Base-by-base conservation (phyloP, 2,113 vertebrate species). In the Austrofundulus limnaeus region DNA sequence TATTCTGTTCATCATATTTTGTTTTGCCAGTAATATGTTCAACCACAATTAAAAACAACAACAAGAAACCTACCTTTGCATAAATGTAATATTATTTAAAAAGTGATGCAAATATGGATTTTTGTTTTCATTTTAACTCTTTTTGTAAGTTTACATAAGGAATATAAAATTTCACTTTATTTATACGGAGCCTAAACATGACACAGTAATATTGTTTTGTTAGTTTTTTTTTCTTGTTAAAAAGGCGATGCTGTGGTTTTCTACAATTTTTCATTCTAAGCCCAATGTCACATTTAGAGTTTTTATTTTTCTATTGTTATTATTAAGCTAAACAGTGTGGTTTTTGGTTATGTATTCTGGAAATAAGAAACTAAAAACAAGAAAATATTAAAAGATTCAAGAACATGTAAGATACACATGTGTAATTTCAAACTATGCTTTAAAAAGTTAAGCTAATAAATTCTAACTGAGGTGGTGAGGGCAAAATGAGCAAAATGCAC, bases 401-500 rank as follows among this genome's bases (percentile, higher is more conserved):
- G n/a, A n/a, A n/a, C n/a, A n/a, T n/a, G n/a, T n/a, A n/a, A n/a
- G n/a, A n/a, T n/a, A n/a, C n/a, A n/a, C n/a, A n/a, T n/a, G n/a
- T n/a, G n/a, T n/a, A n/a, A n/a, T n/a, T n/a, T n/a, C n/a, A n/a
- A n/a, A n/a, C n/a, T n/a, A n/a, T n/a, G n/a, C n/a, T n/a, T n/a
- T n/a, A n/a, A n/a, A n/a, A n/a, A n/a, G n/a, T n/a, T 45, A 25
- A 41, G 19, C 49, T 20, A 50, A 57, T 34, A 23, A 74, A 78
- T 57, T 70, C 52, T 64, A 76, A 75, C 82, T 77, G 28, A 80
- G 64, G 58, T 79, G 50, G 53, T 62, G 74, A 78, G 49, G 56
- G 19, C 62, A 73, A 34, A 23, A 34, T 11, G 34, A 37, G 39
- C 12, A 70, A 45, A 70, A 48, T n/a, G 62, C n/a, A n/a, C n/a